A percentile compares a stretch with the other conserved stretches of the same genome.
These are phyloP conservation scores for Neodiprion virginianus DNA, from an alignment of 1,140 invertebrate species.

Conservation along the genomic window DNA sequence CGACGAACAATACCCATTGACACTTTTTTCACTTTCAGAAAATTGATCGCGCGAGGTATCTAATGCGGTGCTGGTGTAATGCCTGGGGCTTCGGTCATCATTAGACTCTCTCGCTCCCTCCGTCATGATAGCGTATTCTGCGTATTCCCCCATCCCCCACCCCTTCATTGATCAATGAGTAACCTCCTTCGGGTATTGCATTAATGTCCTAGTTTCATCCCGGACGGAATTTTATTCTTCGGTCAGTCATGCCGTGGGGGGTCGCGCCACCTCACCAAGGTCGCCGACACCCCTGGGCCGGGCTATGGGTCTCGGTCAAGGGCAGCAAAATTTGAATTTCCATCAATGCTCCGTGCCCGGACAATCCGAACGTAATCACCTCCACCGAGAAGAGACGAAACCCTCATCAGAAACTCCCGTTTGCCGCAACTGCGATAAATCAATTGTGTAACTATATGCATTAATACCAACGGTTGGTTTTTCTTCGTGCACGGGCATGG, in stretches of 20 bases:
- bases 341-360: not conserved
- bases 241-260: conserved; percentile 69
- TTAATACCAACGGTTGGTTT: conserved; percentile 3
- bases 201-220: conserved; percentile 57
- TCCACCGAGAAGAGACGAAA: not conserved
- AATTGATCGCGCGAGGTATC: not conserved
- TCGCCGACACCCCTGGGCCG: conserved; percentile 54
- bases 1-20: conserved; percentile 17
- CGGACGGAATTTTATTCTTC: conserved; percentile 68
- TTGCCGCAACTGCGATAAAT: conserved; percentile 76
- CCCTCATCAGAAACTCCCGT: conserved; percentile 60
- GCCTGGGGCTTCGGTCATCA: too few species aligned
- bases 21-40: conserved; percentile 12
- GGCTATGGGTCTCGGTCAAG: conserved; percentile 36
- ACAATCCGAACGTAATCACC: not conserved
- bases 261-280: conserved; percentile 60
- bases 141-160: not conserved
- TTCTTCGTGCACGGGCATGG: conserved; percentile 6
- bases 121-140: not conserved
- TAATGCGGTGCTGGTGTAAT: too few species aligned
- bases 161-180: not conserved
- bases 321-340: conserved; percentile 28
- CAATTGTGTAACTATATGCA: conserved; percentile 75
- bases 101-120: not conserved
- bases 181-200: not conserved